phyloP scores from a whole-genome alignment of 2,888 invertebrate genomes.

The Caenorhabditis drosophilae region DNA sequence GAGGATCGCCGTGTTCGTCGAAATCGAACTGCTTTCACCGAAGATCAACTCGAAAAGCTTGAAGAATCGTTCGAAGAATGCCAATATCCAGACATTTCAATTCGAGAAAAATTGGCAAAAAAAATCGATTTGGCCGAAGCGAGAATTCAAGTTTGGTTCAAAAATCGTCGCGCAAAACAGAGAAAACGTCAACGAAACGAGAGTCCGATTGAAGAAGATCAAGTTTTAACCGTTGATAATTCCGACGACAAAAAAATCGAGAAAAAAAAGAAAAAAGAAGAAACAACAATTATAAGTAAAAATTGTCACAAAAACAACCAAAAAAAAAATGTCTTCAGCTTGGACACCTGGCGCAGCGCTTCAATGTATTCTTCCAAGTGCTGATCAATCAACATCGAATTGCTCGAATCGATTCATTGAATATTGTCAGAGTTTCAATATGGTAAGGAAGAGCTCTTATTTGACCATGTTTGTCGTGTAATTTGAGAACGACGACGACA shows the following conservation, averaged over 20 bases:
- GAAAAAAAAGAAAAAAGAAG: conserved; percentile 6
- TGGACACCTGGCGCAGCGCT: conserved; percentile 36
- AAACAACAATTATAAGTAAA: conserved; percentile 29
- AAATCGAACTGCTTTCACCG: conserved; percentile 51
- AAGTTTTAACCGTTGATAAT: not conserved
- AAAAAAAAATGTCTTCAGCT: conserved; percentile 9
- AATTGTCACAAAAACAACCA: not conserved
- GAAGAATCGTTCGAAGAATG: conserved; percentile 32
- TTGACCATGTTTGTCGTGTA: not conserved
- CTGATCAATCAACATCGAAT: not conserved
- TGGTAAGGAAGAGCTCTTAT: conserved; percentile 7
- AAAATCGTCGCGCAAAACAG: conserved; percentile 52
- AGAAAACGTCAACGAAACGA: conserved; percentile 49
- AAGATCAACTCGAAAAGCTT: conserved; percentile 43
- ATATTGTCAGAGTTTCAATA: conserved; percentile 17
- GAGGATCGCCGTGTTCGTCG: conserved; percentile 45
- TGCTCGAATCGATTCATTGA: conserved; percentile 10
- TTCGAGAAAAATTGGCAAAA: conserved; percentile 44
- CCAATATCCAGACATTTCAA: conserved; percentile 49
- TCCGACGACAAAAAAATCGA: not conserved
- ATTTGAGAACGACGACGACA: not conserved
- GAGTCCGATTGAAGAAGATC: conserved; percentile 8
- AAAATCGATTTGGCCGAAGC: conserved; percentile 45
- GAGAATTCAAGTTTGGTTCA: conserved; percentile 58
- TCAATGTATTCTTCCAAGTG: conserved; percentile 2